A percentile compares a stretch with the other conserved stretches of the same genome.
These are phyloP conservation scores for Lytechinus variegatus DNA, from an alignment of 35 echinoderm and acorn worm genomes.

Conservation along the genomic window DNA sequence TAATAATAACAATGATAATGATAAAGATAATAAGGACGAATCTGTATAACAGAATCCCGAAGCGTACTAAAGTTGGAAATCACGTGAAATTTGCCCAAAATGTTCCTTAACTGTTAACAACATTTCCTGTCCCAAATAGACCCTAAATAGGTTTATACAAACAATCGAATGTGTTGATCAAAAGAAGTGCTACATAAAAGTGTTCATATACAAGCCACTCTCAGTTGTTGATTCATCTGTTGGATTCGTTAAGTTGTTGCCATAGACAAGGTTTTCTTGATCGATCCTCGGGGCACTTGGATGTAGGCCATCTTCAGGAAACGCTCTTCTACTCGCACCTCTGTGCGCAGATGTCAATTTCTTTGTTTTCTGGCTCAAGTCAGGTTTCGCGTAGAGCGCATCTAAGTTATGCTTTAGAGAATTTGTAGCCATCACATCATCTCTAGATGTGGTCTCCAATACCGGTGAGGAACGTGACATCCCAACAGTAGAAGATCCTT, in stretches of 20 bases:
- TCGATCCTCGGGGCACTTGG: background rate
- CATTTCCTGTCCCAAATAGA: too few relatives aligned
- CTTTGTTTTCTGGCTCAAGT: background rate
- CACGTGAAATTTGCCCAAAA: too few relatives aligned
- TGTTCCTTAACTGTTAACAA: too few relatives aligned
- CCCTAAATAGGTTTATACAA: too few relatives aligned
- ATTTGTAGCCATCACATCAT: background rate
- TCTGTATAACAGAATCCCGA: too few relatives aligned
- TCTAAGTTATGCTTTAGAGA: background rate
- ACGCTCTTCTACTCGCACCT: background rate
- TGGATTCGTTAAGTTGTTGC: background rate
- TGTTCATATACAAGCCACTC: background rate
- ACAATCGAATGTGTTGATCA: too few relatives aligned
- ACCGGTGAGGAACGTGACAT: background rate
- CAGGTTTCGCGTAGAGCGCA: background rate
- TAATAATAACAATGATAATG: too few relatives aligned
- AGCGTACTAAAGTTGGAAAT: too few relatives aligned
- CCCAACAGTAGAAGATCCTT: background rate
- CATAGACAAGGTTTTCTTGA: background rate
- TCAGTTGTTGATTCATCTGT: background rate
- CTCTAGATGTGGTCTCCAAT: background rate
- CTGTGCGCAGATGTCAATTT: background rate
- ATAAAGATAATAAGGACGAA: too few relatives aligned
- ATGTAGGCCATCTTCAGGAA: background rate
- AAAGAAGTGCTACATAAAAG: too few relatives aligned